These are phyloP conservation scores for Trochalopteron elliotii DNA, from an alignment of 2,113 vertebrate genomes.

Conservation along the genomic window DNA sequence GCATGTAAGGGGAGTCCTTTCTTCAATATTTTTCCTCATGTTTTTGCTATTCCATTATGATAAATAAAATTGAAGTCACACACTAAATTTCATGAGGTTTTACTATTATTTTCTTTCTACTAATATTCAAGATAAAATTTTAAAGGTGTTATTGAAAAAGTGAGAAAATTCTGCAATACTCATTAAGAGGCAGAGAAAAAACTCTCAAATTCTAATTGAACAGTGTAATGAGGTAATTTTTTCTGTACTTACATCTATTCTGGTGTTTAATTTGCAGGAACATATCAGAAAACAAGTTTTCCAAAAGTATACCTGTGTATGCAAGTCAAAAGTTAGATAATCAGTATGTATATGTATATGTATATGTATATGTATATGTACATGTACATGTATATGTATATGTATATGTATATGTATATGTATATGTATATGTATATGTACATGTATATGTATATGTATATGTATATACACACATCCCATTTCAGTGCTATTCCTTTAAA, in stretches of 20 bases:
- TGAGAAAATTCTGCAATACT: neutral
- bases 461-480: neutral
- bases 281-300: neutral
- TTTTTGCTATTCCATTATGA: neutral
- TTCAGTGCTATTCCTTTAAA: neutral
- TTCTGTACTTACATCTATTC: neutral
- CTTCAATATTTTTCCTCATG: neutral
- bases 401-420: neutral
- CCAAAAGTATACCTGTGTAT: rapidly evolving
- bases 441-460: neutral
- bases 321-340: neutral
- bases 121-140: neutral
- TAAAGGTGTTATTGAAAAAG: neutral
- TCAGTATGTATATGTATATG: no score
- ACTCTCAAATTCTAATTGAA: neutral
- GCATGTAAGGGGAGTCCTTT: rapidly evolving
- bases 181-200: neutral
- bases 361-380: neutral
- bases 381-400: no score
- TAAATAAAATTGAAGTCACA: neutral
- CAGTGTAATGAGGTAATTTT: neutral
- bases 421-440: no score
- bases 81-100: neutral
- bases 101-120: neutral
- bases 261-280: neutral